Conservation (phyloP, 2,888 invertebrate genomes). For the Agriotes lineatus region DNA sequence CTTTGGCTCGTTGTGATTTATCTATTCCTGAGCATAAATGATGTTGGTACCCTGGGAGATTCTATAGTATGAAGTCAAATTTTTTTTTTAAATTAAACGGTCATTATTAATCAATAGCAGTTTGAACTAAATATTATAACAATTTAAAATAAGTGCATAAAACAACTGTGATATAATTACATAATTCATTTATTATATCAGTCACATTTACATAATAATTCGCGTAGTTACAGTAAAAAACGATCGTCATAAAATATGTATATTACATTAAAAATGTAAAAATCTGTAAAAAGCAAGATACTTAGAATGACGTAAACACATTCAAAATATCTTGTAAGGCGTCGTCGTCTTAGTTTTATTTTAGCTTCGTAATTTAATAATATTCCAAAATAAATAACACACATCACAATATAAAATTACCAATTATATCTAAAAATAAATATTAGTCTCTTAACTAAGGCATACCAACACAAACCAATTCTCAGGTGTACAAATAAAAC, state of each 20-base stretch:
- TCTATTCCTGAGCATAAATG: too few species aligned
- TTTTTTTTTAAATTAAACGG: too few species aligned
- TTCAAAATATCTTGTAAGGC: slow-evolving; percentile 50
- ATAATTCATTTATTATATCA: slow-evolving; percentile 44
- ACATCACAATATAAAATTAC: slow-evolving; percentile 48
- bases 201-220: slow-evolving; percentile 50
- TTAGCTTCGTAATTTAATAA: slow-evolving; percentile 33
- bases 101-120: background rate
- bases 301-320: slow-evolving; percentile 47
- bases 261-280: slow-evolving; percentile 53
- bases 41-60: too few species aligned
- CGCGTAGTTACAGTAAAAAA: slow-evolving; percentile 54
- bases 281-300: slow-evolving; percentile 49
- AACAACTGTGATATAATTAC: slow-evolving; percentile 23
- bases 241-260: slow-evolving; percentile 54
- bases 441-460: slow-evolving; percentile 37
- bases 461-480: slow-evolving; percentile 33
- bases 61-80: too few species aligned
- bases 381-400: slow-evolving; percentile 47
- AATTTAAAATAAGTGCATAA: too few species aligned
- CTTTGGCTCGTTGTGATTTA: too few species aligned
- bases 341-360: slow-evolving; percentile 43
- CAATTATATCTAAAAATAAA: slow-evolving; percentile 38
- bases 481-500: slow-evolving; percentile 43
- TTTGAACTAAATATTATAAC: background rate